phyloP scores from a whole-genome alignment of 2,113 vertebrate genomes.

The Gorilla gorilla region DNA sequence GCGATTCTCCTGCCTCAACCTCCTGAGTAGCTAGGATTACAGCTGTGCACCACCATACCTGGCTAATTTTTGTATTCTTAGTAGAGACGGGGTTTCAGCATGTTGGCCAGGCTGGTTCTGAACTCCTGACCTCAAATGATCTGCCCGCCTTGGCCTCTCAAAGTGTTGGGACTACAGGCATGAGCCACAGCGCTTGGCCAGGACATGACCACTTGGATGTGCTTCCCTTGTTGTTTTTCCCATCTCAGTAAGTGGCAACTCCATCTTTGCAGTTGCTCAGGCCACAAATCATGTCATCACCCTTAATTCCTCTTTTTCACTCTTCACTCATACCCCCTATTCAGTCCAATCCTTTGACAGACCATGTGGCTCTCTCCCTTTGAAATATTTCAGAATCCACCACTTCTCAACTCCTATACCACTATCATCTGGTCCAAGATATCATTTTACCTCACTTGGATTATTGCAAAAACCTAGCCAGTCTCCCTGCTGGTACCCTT shows the following conservation, averaged over 20 bases:
- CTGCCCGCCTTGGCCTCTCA: too few relatives aligned
- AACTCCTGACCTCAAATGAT: too few relatives aligned
- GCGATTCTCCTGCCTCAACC: too few relatives aligned
- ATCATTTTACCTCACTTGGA: not conserved
- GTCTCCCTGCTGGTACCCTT: not conserved
- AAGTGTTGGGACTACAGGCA: too few relatives aligned
- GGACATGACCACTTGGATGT: not conserved
- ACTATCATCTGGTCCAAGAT: not conserved
- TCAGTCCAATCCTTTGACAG: not conserved
- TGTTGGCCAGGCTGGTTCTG: too few relatives aligned
- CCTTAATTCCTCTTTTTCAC: not conserved
- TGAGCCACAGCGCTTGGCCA: too few relatives aligned
- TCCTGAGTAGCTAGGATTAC: too few relatives aligned
- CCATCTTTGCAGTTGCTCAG: not conserved
- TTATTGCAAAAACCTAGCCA: not conserved
- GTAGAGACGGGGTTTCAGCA: too few relatives aligned
- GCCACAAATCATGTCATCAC: not conserved
- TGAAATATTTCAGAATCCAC: not conserved
- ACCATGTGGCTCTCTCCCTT: not conserved
- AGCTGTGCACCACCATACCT: too few relatives aligned
- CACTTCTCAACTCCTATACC: not conserved
- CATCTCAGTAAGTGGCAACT: not conserved
- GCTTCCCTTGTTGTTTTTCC: not conserved
- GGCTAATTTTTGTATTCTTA: too few relatives aligned
- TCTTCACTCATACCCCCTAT: not conserved